A percentile compares a stretch with the other conserved stretches of the same genome.
Conservation (phyloP, 2,888 invertebrate genomes). For the Holacanthella duospinosa region DNA sequence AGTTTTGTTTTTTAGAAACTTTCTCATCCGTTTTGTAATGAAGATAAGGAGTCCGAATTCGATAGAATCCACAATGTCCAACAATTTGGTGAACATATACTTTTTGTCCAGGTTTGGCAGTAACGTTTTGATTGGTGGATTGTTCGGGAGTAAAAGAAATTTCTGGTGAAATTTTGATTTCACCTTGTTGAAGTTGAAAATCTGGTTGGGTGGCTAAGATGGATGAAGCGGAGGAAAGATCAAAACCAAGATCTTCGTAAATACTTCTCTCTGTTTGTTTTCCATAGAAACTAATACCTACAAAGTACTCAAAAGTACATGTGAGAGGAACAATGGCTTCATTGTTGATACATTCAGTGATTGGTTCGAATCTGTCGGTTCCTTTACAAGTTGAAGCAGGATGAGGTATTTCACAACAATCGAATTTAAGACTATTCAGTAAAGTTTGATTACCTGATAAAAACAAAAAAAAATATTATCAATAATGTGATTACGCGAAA, state of each 20-base stretch:
- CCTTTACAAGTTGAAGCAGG: not conserved
- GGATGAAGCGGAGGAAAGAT: not conserved
- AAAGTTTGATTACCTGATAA: not conserved
- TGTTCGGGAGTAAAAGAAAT: not conserved
- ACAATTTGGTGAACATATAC: not conserved
- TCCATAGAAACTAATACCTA: not conserved
- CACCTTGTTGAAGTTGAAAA: not conserved
- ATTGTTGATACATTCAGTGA: not conserved
- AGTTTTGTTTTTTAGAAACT: not conserved
- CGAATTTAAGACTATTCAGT: not conserved
- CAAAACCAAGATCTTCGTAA: not conserved
- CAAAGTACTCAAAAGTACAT: not conserved
- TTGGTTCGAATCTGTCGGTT: not conserved
- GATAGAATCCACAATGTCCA: constrained; percentile 7
- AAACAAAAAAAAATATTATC: too few relatives aligned
- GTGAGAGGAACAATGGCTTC: not conserved
- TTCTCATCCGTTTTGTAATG: not conserved
- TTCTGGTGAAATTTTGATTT: not conserved
- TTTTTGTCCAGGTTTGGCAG: not conserved
- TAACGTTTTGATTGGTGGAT: not conserved
- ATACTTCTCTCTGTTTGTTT: not conserved
- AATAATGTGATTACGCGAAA: not conserved
- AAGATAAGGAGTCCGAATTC: not conserved
- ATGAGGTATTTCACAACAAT: not conserved
- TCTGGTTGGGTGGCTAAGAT: not conserved